Conservation (phyloP, 2,797 vertebrate genomes). For the Melanotaenia parkinsoni region DNA sequence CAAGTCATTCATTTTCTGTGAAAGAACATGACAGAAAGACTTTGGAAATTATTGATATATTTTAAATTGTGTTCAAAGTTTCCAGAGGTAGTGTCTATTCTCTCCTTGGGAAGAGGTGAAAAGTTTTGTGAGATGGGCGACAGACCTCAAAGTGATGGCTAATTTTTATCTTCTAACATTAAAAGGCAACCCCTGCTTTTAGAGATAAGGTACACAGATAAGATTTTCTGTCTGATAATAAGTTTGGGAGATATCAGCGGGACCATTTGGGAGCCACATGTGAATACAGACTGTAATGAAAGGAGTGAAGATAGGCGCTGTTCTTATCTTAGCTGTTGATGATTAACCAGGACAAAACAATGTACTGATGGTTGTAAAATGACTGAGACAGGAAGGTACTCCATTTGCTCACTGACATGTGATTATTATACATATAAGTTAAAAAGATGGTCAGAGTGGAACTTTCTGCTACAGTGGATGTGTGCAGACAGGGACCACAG, state of each 20-base stretch:
- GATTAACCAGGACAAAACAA: slow-evolving; percentile 45
- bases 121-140: neutral
- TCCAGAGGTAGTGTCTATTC: neutral
- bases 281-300: neutral
- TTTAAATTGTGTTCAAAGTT: neutral
- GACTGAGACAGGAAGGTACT: slow-evolving; percentile 41
- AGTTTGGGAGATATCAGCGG: neutral
- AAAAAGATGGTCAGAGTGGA: accelerated
- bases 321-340: slow-evolving; percentile 55
- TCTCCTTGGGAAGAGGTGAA: neutral
- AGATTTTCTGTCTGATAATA: neutral
- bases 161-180: neutral
- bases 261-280: neutral
- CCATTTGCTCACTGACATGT: slow-evolving; percentile 18
- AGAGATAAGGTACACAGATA: neutral
- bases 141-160: neutral
- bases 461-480: neutral
- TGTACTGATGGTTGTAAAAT: slow-evolving; percentile 33
- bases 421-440: slow-evolving; percentile 44
- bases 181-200: neutral
- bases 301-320: neutral
- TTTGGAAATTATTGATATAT: neutral
- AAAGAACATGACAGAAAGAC: slow-evolving; percentile 1
- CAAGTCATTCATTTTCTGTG: slow-evolving; percentile 74
- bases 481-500: neutral